These are phyloP conservation scores for Periphyllus acericola DNA, from an alignment of 2,888 invertebrate species.

Conservation along the genomic window DNA sequence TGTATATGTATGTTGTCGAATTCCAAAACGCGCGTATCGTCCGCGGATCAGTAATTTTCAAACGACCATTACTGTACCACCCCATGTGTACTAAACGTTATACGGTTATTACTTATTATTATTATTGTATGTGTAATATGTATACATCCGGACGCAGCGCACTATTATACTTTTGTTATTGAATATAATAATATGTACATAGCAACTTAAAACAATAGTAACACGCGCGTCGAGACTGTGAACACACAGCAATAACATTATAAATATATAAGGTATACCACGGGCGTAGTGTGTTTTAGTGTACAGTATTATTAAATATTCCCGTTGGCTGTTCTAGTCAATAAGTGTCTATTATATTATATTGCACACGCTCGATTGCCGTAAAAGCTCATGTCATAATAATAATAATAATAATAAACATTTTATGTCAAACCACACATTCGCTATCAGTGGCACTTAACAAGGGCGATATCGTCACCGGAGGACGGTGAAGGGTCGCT, in stretches of 20 bases:
- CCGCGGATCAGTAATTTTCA: background rate
- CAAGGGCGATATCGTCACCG: too few relatives aligned
- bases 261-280: background rate
- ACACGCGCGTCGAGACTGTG: background rate
- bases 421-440: background rate
- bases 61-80: background rate
- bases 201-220: background rate
- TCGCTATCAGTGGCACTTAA: too few relatives aligned
- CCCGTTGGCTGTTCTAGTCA: too few relatives aligned
- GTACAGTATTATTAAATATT: too few relatives aligned
- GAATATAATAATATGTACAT: too few relatives aligned
- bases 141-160: background rate
- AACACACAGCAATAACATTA: background rate
- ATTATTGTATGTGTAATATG: background rate
- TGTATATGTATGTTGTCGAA: background rate
- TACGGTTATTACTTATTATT: background rate
- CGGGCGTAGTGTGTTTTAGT: too few relatives aligned
- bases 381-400: background rate
- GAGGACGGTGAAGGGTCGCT: too few relatives aligned
- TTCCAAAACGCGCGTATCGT: background rate
- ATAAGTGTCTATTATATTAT: too few relatives aligned
- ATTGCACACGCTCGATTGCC: background rate
- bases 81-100: background rate
- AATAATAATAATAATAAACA: background rate
- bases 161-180: background rate